phyloP scores from a whole-genome alignment of 2,113 vertebrate genomes.

The Eudyptes chrysolophus region DNA sequence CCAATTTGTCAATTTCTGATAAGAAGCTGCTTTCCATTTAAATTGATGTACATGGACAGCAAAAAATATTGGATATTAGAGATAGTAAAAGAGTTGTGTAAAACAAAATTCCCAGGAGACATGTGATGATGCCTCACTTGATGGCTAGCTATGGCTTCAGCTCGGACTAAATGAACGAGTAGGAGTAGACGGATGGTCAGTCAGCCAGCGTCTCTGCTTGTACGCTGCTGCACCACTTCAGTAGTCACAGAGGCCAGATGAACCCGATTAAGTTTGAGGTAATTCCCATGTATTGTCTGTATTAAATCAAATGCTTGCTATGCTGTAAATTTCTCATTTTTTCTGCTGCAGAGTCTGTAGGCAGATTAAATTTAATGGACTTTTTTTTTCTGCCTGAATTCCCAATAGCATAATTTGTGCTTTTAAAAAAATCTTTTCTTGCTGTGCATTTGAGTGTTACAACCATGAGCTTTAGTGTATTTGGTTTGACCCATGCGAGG shows the following conservation, averaged over 20 bases:
- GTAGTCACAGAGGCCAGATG: background rate
- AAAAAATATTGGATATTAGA: background rate
- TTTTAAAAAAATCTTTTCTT: background rate
- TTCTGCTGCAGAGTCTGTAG: background rate
- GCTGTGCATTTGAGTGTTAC: background rate
- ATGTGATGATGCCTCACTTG: accelerated
- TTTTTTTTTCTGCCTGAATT: background rate
- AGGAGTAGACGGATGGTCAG: accelerated
- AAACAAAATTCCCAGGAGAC: background rate
- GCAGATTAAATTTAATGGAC: background rate
- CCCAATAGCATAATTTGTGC: background rate
- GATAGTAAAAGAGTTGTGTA: background rate
- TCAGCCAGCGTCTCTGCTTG: background rate
- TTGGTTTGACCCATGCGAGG: background rate
- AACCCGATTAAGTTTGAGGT: background rate
- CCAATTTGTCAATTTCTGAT: background rate
- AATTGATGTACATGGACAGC: background rate
- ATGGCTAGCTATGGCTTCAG: background rate
- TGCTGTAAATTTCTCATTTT: background rate
- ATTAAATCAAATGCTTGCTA: background rate
- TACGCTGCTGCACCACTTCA: background rate
- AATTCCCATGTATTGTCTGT: background rate
- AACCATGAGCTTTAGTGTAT: background rate
- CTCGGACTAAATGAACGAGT: background rate
- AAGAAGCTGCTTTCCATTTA: background rate